Base-by-base conservation (phyloP, 2,888 invertebrate species). In the Ectemnius lituratus region DNA sequence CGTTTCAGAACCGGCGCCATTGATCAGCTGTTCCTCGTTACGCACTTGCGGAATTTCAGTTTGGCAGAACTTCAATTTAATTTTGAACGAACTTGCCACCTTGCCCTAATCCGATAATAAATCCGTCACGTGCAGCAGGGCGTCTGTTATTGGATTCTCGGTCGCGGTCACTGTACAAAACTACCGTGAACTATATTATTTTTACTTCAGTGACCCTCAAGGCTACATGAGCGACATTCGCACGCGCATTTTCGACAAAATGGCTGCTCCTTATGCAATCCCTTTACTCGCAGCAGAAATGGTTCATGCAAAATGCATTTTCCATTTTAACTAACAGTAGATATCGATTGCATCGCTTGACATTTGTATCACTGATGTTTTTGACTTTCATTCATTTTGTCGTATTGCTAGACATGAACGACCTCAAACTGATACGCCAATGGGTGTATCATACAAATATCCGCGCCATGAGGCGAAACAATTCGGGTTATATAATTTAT, bases 241-340 rank as follows among this genome's bases (percentile, higher is more conserved):
- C 49, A 78, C 52, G 56, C 70, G 71, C 69, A 62, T 70, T 68
- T 81, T 82, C 76, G 73, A 87, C 88, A 90, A 90, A 83, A 90
- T 90, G 90, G 90, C 87, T 73, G 84, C 85, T 47, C 82, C 86
- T 90, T 90, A 90, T 86, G 90, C 90, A 90, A 90, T 76, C 72
- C 57, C 70, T 79, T 74, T 63, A 64, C 75, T 16, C 45, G 6
- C 6, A 45, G 14, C 14, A 18, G 3, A 45, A 37, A 37, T 37
- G 37, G 37, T 37, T 8, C 37, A 37, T 11, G 4, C 37, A 37
- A 6, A 37, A 37, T 1, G 37, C 37, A 37, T 37, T 6, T 11
- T 37, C 28, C 37, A 11, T 37, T 8, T 37, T 37, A 37, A 11
- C 37, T 37, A 37, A 4, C 6, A 37, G 8, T 37, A 11, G 11